Percentiles rank a stretch among this genome's conserved stretches.
Conservation (phyloP, 2,888 invertebrate species). For the Parnassius orleans region DNA sequence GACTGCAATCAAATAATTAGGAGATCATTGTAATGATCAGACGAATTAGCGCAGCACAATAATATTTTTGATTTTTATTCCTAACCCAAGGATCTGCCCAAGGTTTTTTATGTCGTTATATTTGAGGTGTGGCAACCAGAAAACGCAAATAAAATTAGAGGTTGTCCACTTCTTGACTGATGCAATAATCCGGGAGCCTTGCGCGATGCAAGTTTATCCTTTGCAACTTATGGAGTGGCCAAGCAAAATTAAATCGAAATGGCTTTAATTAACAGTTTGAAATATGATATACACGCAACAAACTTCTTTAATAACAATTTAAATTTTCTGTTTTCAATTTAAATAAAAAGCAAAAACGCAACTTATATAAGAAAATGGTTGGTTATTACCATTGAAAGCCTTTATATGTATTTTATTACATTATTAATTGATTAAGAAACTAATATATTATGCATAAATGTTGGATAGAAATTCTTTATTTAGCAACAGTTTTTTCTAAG, state of each 20-base stretch:
- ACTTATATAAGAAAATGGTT: not conserved
- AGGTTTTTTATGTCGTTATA: too few species aligned
- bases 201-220: constrained; percentile 55
- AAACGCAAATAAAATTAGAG: constrained; percentile 30
- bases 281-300: constrained; percentile 33
- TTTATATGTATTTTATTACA: not conserved
- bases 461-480: too few species aligned
- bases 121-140: constrained; percentile 17
- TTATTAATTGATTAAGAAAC: not conserved
- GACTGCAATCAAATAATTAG: too few species aligned
- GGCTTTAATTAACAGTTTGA: constrained; percentile 40
- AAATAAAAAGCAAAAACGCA: not conserved
- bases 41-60: too few species aligned
- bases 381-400: not conserved
- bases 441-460: not conserved
- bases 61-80: too few species aligned
- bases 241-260: constrained; percentile 44
- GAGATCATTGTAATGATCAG: too few species aligned
- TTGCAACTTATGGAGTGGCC: constrained; percentile 28
- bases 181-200: constrained; percentile 66
- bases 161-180: constrained; percentile 66
- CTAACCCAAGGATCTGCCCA: too few species aligned
- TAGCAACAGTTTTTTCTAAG: too few species aligned
- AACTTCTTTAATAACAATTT: constrained; percentile 3
- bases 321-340: not conserved